Base-by-base conservation (phyloP, 2,888 invertebrate species). In the Pyralis farinalis region DNA sequence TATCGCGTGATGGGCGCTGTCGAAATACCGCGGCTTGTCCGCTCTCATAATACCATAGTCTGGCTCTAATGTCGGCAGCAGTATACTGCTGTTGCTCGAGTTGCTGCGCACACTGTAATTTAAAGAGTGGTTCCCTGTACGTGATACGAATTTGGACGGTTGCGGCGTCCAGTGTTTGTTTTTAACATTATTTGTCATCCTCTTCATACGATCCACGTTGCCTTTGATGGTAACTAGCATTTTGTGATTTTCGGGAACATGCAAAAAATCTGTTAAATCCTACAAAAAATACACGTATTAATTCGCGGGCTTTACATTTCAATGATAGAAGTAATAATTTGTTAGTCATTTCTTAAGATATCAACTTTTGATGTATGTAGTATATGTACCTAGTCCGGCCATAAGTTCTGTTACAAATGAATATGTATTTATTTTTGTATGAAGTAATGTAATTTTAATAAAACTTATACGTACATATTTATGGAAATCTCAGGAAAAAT, bases 1-100 rank as follows among this genome's bases (percentile, higher is more conserved):
- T 1, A 90, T 85, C 3, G 89, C 90, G 58, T 85, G 78, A 37
- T 80, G 68, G 0, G 86, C 69, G 29, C 88, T 81, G 48, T 78
- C 73, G 36, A 90, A 90, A 45, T 87, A 87, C 12, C 75, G 67
- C 0, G 82, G 86, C 34, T 74, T 80, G 42, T 83, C 72, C 0
- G 64, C 62, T 41, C 78, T 67, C 0, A 54, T 51, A 10, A 89
- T 82, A 1, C 89, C 89, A 40, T 84, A 90, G 49, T 87, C 82
- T 0, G 85, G 86, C 42, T 89, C 84, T 1, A 84, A 41, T 0
- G 81, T 64, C 1, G 90, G 89, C 37, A 80, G 39, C 5, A 62
- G 35, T 10, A 52, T 40, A 27, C 38, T 50, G 30, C 27, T 35
- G 36, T 50, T 55, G 11, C 40, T 51, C 11, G 49, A 45, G 3